Conservation (phyloP, 2,797 vertebrate genomes). For the Fistularia tabacaria region DNA sequence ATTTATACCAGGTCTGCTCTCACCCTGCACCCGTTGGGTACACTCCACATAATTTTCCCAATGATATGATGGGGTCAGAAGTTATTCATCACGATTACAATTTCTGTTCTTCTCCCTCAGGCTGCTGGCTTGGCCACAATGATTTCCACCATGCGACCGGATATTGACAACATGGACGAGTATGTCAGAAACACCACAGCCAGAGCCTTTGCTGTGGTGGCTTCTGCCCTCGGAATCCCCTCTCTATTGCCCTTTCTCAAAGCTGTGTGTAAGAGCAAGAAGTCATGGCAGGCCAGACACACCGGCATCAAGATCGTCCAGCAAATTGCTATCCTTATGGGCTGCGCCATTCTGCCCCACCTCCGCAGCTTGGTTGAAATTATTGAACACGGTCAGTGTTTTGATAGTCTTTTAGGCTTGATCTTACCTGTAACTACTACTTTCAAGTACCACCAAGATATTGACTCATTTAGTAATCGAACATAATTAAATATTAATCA, state of each 20-base stretch:
- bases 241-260: constrained; percentile 98
- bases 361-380: constrained; percentile 99
- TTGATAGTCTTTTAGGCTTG: no score
- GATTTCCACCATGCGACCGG: constrained; percentile 99
- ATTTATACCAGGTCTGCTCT: constrained; percentile 46
- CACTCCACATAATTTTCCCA: constrained; percentile 16
- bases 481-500: no score
- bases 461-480: no score
- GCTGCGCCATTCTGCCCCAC: constrained; percentile 96
- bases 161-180: constrained; percentile 99
- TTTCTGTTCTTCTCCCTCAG: constrained; percentile 55
- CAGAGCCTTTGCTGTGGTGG: constrained; percentile 95
- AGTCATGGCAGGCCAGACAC: constrained; percentile 97
- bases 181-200: constrained; percentile 98
- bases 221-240: constrained; percentile 95
- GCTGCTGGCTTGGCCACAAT: constrained; percentile 98
- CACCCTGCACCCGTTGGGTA: constrained; percentile 67
- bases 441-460: no score
- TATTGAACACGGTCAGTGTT: constrained; percentile 90
- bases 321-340: constrained; percentile 99
- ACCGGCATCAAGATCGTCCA: constrained; percentile 99
- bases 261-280: constrained; percentile 99
- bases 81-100: background rate
- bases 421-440: no score
- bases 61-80: background rate